Percentiles rank a stretch among this genome's conserved stretches.
Evolutionary conservation across 2,797 vertebrate genomes (phyloP).

Genomic region (Protonibea diacanthus): DNA sequence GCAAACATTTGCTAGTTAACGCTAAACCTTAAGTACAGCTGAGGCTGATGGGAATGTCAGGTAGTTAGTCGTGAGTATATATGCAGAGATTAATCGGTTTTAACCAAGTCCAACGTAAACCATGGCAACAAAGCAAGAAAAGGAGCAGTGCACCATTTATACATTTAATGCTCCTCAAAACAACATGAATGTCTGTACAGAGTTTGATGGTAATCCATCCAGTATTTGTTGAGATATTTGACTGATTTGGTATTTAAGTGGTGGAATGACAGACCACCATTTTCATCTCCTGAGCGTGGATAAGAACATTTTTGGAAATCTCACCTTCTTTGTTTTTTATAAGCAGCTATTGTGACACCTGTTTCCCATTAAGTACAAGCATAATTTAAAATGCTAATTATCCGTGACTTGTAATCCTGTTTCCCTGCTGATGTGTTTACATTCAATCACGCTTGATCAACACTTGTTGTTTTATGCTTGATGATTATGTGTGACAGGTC

Average conservation of each 20-base stretch:
- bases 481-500: constrained; percentile 11
- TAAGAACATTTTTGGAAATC: neutral
- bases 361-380: neutral
- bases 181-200: neutral
- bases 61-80: neutral
- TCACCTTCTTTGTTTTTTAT: neutral
- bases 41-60: too few species aligned
- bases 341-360: neutral
- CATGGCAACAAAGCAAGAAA: too few species aligned
- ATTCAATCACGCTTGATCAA: constrained; percentile 8
- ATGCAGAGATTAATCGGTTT: neutral
- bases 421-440: constrained; percentile 10
- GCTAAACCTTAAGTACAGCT: neutral
- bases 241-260: too few species aligned
- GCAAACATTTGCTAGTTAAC: neutral
- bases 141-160: too few species aligned
- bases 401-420: neutral
- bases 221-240: neutral
- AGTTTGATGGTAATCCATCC: neutral
- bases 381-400: neutral
- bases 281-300: neutral
- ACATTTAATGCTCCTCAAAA: neutral
- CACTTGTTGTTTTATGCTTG: neutral
- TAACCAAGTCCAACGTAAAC: neutral
- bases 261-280: neutral